Evolutionary conservation across 2,113 vertebrate genomes (phyloP), one percentile per base, ranked within the genome.

Genomic region (Typhlomys cinereus): DNA sequence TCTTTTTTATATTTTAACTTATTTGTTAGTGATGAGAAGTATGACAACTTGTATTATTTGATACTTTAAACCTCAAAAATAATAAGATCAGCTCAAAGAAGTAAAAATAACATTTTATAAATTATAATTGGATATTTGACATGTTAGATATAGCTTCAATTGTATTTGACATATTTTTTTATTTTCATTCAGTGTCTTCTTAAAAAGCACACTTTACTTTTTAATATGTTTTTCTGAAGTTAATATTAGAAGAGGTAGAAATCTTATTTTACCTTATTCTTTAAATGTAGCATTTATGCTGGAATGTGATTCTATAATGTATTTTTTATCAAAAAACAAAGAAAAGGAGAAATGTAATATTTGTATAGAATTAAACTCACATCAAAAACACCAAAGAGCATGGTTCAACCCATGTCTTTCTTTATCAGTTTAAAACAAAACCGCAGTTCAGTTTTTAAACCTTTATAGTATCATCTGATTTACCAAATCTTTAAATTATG

Each of bases 91-190:
- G 59, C 27, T 82, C 64, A 36, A 74, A 67, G 39, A 71, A 66
- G 39, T 46, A 57, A 81, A 86, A 73, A 74, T 25, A 41, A 57
- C 39, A 67, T 75, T 88, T 44, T 25, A 48, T 29, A 41, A 31
- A 12, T 21, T 83, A 17, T 67, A 82, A 82, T 39, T 82, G 67
- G 39, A 71, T 88, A 88, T 92, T 92, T 83, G 57, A 75, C 69
- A 74, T 82, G 34, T 74, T 31, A 48, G 34, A 36, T 48, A 67
- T 23, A 75, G 15, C 27, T 61, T 39, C 54, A 57, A 67, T 75
- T 93, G 54, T 48, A 91, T 85, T 57, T 83, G 50, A 76, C 41
- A 44, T 39, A n/a, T 69, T 31, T 48, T 50, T 67, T 74, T 70
- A 61, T 69, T 89, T 84, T 76, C 29, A 75, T 59, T 89, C 84